A percentile compares a stretch with the other conserved stretches of the same genome.
Evolutionary conservation across 53 echinoderm and acorn worm species (phyloP).

Genomic region (Holothuria leucospilota): DNA sequence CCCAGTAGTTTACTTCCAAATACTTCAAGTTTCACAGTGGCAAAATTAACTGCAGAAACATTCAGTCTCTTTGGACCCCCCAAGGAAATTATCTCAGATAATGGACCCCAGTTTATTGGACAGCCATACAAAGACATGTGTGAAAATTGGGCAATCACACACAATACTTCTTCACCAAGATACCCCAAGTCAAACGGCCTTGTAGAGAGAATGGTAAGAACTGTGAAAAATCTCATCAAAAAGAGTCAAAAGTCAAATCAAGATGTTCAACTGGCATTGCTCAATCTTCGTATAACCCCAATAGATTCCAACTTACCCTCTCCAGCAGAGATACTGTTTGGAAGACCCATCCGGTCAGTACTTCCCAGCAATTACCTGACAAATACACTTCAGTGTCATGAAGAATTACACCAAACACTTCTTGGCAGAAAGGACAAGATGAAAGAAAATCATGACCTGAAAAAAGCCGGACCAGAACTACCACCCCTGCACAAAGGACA

Average conservation of each 20-base stretch:
- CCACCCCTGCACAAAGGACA: no score
- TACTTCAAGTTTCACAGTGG: conserved; percentile 10
- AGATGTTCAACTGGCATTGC: conserved; percentile 22
- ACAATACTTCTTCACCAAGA: conserved; percentile 63
- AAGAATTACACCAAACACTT: no score
- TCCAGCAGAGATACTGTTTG: conserved; percentile 62
- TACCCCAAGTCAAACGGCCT: no score
- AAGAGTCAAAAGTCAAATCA: conserved; percentile 52
- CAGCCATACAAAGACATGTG: conserved; percentile 38
- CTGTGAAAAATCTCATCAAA: conserved; percentile 49
- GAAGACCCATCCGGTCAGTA: conserved; percentile 5
- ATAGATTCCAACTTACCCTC: conserved; percentile 58
- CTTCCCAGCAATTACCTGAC: no score
- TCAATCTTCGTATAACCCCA: conserved; percentile 51
- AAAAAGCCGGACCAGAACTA: no score
- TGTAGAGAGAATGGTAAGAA: conserved; percentile 55
- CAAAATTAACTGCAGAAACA: not conserved
- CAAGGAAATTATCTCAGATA: conserved; percentile 48
- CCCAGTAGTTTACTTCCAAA: conserved; percentile 26
- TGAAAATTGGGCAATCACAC: conserved; percentile 47
- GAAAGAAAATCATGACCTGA: no score
- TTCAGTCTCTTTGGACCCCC: conserved; percentile 27
- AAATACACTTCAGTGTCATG: no score
- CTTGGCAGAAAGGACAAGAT: no score
- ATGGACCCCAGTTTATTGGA: no score